phyloP scores from a whole-genome alignment of 2,797 vertebrate species.

The Chiloscyllium punctatum region DNA sequence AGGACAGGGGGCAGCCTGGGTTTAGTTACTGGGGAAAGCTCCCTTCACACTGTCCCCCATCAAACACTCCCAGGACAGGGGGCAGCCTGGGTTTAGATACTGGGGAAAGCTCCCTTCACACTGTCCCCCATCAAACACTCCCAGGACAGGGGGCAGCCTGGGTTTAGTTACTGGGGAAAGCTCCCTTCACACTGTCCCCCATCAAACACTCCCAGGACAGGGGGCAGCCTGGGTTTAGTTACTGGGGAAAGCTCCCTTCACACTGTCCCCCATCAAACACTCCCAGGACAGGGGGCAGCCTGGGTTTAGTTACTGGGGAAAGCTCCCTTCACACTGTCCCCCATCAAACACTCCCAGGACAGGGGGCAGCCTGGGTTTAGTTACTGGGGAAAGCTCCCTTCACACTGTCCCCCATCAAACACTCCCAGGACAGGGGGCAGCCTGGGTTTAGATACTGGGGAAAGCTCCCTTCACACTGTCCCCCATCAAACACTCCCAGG shows the following conservation, averaged over 20 bases:
- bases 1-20: background rate
- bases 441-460: no score
- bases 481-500: background rate
- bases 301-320: no score
- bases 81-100: no score
- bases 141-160: background rate
- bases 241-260: no score
- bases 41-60: no score
- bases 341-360: background rate
- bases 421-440: background rate
- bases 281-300: background rate
- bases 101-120: no score
- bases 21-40: no score
- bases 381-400: no score
- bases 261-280: background rate
- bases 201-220: background rate
- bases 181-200: no score
- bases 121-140: background rate
- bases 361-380: background rate
- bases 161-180: no score
- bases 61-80: background rate
- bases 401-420: background rate
- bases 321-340: no score
- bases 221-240: background rate
- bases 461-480: no score